Base-by-base conservation (phyloP, 2,888 invertebrate species). In the Unio delphinus region DNA sequence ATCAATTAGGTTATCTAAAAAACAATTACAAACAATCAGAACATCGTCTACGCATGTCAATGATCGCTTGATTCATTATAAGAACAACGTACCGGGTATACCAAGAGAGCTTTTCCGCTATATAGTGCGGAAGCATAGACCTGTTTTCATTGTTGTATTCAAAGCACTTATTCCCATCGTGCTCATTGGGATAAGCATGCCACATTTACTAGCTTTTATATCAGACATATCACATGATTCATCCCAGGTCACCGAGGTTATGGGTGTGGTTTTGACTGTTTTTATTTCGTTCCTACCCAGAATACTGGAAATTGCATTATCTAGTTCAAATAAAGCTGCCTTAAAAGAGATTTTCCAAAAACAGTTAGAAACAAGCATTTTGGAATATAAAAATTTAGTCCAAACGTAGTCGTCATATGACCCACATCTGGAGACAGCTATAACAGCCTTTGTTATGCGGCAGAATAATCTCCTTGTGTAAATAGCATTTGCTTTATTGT, bases 221-320 rank as follows among this genome's bases (percentile, higher is more conserved):
- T 30, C 30, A 0, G 11, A 45, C 45, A 23, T 34, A 45, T 64
- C 67, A 26, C 28, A 57, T 15, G 68, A 61, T 20, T 23, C 64
- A 23, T 61, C 30, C 2, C 59, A 61, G 55, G 66, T 63, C 57
- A 61, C 71, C 4, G 74, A 74, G 20, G 69, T 74, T 17, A 74
- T 74, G 69, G 67, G 72, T 23, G 74, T 74, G 18, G 57, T 74
- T 1, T 74, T 74, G 55, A 69, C 72, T 28, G 56, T 72, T 18
- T 65, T 57, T 18, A 30, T 74, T 45, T 70, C 71, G 15, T 69
- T 72, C 4, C 23, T 74, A n/a, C 74, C 74, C 15, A 57, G 62
- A 57, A 58, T 74, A 0, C 23, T 74, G 15, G 71, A 72, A 62
- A 69, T 74, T 11, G 68, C 69, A 4, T 23, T 69, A 28, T 65